Percentiles rank a stretch among this genome's conserved stretches.
Evolutionary conservation across 2,888 invertebrate species (phyloP).

Genomic region (Capitulum mitella): DNA sequence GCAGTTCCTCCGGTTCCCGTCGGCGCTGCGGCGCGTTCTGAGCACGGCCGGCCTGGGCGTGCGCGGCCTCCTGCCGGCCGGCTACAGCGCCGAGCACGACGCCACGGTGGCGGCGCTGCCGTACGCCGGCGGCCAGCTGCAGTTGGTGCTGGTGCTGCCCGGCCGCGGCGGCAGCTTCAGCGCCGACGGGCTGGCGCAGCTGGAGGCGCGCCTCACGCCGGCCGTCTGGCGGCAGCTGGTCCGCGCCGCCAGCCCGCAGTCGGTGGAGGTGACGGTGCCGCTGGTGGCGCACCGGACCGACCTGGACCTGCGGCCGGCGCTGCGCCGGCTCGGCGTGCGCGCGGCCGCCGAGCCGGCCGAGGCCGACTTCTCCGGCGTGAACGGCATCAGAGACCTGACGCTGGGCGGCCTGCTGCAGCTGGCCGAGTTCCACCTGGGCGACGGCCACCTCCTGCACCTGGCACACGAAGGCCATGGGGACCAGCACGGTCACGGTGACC

Average conservation of each 20-base stretch:
- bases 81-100: conserved; percentile 31
- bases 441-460: not conserved
- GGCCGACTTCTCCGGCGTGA: conserved; percentile 74
- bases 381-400: conserved; percentile 70
- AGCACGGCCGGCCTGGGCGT: conserved; percentile 31
- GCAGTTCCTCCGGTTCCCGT: conserved; percentile 35
- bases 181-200: conserved; percentile 33
- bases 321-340: conserved; percentile 71
- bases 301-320: conserved; percentile 67
- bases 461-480: not conserved
- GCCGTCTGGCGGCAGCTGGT: conserved; percentile 31
- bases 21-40: conserved; percentile 33
- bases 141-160: conserved; percentile 35
- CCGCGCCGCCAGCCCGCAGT: conserved; percentile 32
- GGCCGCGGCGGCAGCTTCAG: conserved; percentile 33
- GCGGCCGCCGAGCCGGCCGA: conserved; percentile 66
- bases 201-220: conserved; percentile 31
- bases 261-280: conserved; percentile 51
- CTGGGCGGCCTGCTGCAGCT: conserved; percentile 74
- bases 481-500: not conserved
- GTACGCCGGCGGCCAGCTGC: conserved; percentile 29
- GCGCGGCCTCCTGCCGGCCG: conserved; percentile 31
- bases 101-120: conserved; percentile 32
- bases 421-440: conserved; percentile 60
- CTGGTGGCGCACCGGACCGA: conserved; percentile 69